Percentiles rank a stretch among this genome's conserved stretches.
Evolutionary conservation across 2,888 invertebrate genomes (phyloP).

Genomic region (Philaethria dido): DNA sequence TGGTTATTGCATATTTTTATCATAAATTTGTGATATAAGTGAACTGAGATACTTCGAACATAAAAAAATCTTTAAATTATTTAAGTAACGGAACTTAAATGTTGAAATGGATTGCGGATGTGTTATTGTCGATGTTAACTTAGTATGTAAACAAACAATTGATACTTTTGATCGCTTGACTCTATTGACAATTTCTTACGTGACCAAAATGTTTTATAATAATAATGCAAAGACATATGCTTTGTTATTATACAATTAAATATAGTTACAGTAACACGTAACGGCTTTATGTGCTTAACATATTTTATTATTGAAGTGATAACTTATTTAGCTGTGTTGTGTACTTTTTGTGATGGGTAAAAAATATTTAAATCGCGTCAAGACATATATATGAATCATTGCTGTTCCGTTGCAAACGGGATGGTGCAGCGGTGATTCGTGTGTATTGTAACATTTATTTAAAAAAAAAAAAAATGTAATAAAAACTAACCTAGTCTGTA

Average conservation of each 20-base stretch:
- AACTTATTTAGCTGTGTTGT: too few relatives aligned
- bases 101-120: slow-evolving; percentile 15
- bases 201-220: slow-evolving; percentile 10
- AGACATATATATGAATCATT: too few relatives aligned
- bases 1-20: neutral
- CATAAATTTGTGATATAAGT: neutral
- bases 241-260: neutral
- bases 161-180: slow-evolving; percentile 16
- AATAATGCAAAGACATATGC: neutral
- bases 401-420: too few relatives aligned
- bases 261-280: neutral
- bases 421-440: too few relatives aligned
- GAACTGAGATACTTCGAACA: neutral
- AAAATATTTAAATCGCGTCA: too few relatives aligned
- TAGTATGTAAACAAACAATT: slow-evolving; percentile 22
- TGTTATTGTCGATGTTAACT: slow-evolving; percentile 11
- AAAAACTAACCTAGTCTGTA: too few relatives aligned
- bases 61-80: slow-evolving; percentile 1
- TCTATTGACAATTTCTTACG: slow-evolving; percentile 1
- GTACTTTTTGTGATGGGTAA: too few relatives aligned
- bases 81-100: neutral
- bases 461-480: too few relatives aligned
- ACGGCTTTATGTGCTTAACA: neutral
- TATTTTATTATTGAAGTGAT: too few relatives aligned
- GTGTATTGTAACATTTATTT: too few relatives aligned